Percentiles rank a stretch among this genome's conserved stretches.
These are phyloP conservation scores for Bambusicola thoracicus DNA, from an alignment of 2,113 vertebrate species.

Conservation along the genomic window DNA sequence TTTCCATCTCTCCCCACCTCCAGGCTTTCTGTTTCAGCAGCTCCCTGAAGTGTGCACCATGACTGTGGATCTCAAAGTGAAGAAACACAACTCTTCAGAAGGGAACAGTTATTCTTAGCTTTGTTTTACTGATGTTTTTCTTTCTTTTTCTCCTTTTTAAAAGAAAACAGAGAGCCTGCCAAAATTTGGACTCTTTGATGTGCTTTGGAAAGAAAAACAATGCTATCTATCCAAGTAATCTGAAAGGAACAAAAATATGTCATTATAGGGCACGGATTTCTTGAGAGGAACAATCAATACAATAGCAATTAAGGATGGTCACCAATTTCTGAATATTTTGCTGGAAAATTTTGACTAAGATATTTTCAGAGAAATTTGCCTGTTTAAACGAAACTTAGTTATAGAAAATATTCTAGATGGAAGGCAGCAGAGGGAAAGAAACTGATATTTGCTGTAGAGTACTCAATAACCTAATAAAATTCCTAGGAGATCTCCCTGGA, in stretches of 20 bases:
- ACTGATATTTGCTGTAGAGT: background rate
- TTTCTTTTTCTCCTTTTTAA: background rate
- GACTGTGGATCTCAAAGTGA: conserved; percentile 37
- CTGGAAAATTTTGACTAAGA: background rate
- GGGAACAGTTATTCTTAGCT: conserved; percentile 68
- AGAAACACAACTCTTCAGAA: conserved; percentile 52
- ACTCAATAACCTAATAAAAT: background rate
- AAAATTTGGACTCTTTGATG: conserved; percentile 65
- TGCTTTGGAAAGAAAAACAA: conserved; percentile 72
- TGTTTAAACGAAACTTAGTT: background rate
- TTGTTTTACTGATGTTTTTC: conserved; percentile 59
- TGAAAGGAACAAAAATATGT: conserved; percentile 56
- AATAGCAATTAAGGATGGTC: conserved; percentile 22
- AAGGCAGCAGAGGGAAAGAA: background rate
- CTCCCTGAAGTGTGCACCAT: conserved; percentile 60
- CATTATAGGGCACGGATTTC: conserved; percentile 37
- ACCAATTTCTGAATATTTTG: background rate
- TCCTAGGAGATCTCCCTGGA: background rate
- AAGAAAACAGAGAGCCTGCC: conserved; percentile 66
- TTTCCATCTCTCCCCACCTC: conserved; percentile 20
- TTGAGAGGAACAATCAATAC: conserved; percentile 41
- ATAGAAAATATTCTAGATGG: background rate
- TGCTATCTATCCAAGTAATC: conserved; percentile 58
- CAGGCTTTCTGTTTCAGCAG: conserved; percentile 44
- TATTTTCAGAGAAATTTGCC: background rate